A percentile compares a stretch with the other conserved stretches of the same genome.
Conservation (phyloP, 2,113 vertebrate genomes). For the Alectura lathami region DNA sequence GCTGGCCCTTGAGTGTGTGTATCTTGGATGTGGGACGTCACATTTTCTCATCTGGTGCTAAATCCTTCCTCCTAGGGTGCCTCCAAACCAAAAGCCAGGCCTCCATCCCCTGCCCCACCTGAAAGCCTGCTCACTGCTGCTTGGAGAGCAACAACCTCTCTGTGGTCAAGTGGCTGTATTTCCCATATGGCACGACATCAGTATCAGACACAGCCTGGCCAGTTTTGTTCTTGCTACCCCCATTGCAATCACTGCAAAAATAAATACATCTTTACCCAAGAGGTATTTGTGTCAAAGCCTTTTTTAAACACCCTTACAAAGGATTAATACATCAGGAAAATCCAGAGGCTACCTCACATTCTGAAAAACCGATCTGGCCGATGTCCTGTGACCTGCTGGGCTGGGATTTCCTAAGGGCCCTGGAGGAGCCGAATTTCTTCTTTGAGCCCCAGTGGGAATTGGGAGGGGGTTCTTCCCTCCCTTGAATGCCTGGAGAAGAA, state of each 20-base stretch:
- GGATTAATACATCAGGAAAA: background rate
- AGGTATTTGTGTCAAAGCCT: background rate
- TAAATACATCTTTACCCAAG: background rate
- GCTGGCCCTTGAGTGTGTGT: background rate
- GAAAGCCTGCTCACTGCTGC: background rate
- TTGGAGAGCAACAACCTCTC: background rate
- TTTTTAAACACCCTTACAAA: background rate
- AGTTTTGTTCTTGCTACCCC: background rate
- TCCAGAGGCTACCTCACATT: background rate
- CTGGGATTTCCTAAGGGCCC: background rate
- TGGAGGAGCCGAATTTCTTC: background rate
- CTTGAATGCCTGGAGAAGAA: background rate
- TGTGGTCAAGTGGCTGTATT: background rate
- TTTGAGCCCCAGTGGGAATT: background rate
- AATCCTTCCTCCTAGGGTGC: background rate
- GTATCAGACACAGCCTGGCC: background rate
- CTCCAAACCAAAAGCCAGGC: background rate
- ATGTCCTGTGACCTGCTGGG: background rate
- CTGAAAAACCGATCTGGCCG: background rate
- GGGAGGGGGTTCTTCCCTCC: background rate
- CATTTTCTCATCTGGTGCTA: background rate
- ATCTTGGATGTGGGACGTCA: background rate
- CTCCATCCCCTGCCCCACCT: background rate
- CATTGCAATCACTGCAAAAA: background rate
- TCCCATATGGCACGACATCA: fast-evolving